Evolutionary conservation across 2,797 vertebrate species (phyloP).

Genomic region (Spinus olivaceus): DNA sequence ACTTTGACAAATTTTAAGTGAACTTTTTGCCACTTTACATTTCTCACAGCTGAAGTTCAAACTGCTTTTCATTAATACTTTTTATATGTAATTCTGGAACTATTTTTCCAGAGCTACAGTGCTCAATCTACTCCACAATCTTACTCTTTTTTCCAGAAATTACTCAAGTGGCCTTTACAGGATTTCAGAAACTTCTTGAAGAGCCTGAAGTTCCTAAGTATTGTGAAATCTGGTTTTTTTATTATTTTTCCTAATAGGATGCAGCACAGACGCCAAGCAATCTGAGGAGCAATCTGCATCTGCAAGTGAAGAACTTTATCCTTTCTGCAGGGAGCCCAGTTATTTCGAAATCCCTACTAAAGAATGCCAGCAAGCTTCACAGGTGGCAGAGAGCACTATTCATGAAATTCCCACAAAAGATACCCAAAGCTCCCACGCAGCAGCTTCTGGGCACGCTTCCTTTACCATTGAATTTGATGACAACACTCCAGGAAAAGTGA

Average conservation of each 20-base stretch:
- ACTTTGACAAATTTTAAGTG: not conserved
- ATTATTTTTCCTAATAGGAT: slow-evolving; percentile 74
- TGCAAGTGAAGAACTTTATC: slow-evolving; percentile 81
- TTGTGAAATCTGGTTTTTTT: slow-evolving; percentile 68
- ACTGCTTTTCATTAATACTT: slow-evolving; percentile 9
- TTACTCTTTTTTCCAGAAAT: slow-evolving; percentile 39
- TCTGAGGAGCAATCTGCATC: slow-evolving; percentile 78
- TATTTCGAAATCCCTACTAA: slow-evolving; percentile 96
- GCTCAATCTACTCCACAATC: not conserved
- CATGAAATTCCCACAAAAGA: slow-evolving; percentile 97
- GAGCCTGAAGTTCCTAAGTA: slow-evolving; percentile 48
- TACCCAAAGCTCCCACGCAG: slow-evolving; percentile 76
- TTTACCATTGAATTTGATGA: slow-evolving; percentile 99
- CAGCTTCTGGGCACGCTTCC: slow-evolving; percentile 91
- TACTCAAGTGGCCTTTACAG: slow-evolving; percentile 24
- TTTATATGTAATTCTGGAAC: not conserved
- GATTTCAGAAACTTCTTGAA: slow-evolving; percentile 24
- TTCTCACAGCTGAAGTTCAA: not conserved
- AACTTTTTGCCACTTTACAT: not conserved
- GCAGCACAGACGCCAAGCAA: slow-evolving; percentile 84
- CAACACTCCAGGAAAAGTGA: slow-evolving; percentile 94
- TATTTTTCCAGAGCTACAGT: not conserved
- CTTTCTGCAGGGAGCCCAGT: slow-evolving; percentile 85
- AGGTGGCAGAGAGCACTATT: slow-evolving; percentile 84
- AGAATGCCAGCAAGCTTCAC: slow-evolving; percentile 82